Evolutionary conservation across 2,888 invertebrate species (phyloP).

Genomic region (Chelonus formosanus): DNA sequence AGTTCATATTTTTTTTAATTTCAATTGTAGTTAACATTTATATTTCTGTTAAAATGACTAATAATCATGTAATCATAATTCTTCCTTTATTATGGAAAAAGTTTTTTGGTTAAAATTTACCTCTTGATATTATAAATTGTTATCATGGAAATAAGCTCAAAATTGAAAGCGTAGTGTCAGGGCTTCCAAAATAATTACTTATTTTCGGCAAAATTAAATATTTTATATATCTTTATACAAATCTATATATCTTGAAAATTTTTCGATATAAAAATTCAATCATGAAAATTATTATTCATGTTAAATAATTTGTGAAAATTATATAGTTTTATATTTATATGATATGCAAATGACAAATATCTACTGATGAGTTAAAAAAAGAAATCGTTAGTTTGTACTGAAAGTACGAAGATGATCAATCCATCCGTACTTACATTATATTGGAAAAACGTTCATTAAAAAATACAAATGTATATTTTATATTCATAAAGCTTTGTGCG

Average conservation of each 20-base stretch:
- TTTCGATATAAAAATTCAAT: background rate
- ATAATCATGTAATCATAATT: too few relatives aligned
- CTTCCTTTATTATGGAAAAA: too few relatives aligned
- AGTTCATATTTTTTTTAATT: too few relatives aligned
- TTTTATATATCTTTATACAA: background rate
- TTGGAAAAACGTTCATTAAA: conserved; percentile 20
- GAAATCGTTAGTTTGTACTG: background rate
- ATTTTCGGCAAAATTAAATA: too few relatives aligned
- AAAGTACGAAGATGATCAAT: background rate
- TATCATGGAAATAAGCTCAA: too few relatives aligned
- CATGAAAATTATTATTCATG: background rate
- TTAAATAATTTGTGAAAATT: background rate
- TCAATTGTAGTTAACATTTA: too few relatives aligned
- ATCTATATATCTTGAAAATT: background rate
- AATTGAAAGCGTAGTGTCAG: too few relatives aligned
- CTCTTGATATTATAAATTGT: too few relatives aligned
- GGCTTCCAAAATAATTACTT: too few relatives aligned
- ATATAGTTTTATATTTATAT: conserved; percentile 14
- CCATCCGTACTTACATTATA: background rate
- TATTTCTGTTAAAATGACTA: too few relatives aligned
- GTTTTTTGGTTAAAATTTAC: too few relatives aligned
- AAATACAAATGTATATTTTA: conserved; percentile 24
- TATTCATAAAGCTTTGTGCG: conserved; percentile 30
- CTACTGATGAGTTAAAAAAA: too few relatives aligned
- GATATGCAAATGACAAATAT: background rate